These are phyloP conservation scores for Odontocerum albicorne DNA, from an alignment of 2,888 invertebrate species.

Conservation along the genomic window DNA sequence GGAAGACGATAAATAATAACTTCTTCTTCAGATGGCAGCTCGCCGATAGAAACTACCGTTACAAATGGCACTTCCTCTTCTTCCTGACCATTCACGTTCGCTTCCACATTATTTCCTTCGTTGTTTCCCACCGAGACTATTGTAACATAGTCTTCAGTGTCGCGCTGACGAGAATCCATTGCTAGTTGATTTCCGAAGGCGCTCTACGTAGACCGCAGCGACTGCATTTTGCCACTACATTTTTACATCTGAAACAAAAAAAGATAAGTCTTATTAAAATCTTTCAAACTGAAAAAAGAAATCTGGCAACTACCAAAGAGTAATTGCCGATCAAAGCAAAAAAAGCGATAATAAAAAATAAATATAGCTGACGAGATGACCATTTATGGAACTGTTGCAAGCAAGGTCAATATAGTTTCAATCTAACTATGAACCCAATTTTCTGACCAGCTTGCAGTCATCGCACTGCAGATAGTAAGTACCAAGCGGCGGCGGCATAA, in stretches of 20 bases:
- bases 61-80: conserved; percentile 49
- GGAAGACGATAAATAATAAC: conserved; percentile 83
- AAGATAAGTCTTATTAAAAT: conserved; percentile 3
- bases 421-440: not conserved
- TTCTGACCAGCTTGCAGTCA: not conserved
- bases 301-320: too few species aligned
- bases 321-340: too few species aligned
- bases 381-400: not conserved
- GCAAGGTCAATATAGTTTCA: not conserved
- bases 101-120: conserved; percentile 39
- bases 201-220: conserved; percentile 5
- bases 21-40: conserved; percentile 62
- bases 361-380: too few species aligned
- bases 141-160: conserved; percentile 58
- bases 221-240: conserved; percentile 15
- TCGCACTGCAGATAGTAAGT: too few species aligned
- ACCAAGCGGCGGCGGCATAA: not conserved
- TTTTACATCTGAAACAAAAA: conserved; percentile 33
- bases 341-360: too few species aligned
- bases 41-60: conserved; percentile 61
- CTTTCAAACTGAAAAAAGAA: too few species aligned
- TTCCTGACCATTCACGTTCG: conserved; percentile 26
- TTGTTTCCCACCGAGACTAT: conserved; percentile 59
- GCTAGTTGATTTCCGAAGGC: not conserved
- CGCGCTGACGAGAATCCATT: conserved; percentile 38